Evolutionary conservation across 2,888 invertebrate genomes (phyloP).

Genomic region (Balanococcus diminutus): DNA sequence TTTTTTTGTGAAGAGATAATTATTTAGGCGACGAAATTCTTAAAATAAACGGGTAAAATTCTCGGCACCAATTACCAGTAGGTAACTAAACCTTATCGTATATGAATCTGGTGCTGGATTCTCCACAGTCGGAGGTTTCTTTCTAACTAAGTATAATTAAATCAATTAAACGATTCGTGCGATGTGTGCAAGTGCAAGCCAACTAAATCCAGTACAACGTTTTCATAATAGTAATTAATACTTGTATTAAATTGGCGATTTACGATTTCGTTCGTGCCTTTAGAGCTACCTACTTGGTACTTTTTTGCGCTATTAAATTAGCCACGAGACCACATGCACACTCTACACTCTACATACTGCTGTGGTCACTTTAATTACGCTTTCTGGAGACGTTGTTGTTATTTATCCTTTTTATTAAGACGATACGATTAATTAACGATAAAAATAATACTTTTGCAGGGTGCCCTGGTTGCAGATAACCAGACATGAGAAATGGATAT

Average conservation of each 20-base stretch:
- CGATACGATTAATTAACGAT: background rate
- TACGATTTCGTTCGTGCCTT: background rate
- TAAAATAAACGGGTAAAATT: constrained; percentile 2
- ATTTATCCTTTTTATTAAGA: background rate
- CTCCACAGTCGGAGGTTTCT: background rate
- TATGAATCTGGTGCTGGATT: background rate
- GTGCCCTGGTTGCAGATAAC: no score
- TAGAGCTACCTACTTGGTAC: no score
- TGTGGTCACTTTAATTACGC: constrained; percentile 11
- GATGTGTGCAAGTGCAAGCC: background rate
- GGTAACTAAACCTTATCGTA: constrained; percentile 11
- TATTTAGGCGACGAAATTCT: constrained; percentile 27
- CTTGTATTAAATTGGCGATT: constrained; percentile 15
- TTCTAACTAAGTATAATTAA: constrained; percentile 1
- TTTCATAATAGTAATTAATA: constrained; percentile 37
- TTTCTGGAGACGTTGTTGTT: background rate
- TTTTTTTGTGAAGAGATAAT: background rate
- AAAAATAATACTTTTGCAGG: no score
- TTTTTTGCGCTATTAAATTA: background rate
- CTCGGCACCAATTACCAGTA: background rate
- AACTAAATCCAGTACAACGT: background rate
- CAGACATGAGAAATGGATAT: no score
- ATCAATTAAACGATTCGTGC: constrained; percentile 37
- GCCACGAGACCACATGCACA: background rate
- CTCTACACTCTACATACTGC: background rate